Conservation (phyloP, 2,113 vertebrate genomes). For the Trogon melanurus region DNA sequence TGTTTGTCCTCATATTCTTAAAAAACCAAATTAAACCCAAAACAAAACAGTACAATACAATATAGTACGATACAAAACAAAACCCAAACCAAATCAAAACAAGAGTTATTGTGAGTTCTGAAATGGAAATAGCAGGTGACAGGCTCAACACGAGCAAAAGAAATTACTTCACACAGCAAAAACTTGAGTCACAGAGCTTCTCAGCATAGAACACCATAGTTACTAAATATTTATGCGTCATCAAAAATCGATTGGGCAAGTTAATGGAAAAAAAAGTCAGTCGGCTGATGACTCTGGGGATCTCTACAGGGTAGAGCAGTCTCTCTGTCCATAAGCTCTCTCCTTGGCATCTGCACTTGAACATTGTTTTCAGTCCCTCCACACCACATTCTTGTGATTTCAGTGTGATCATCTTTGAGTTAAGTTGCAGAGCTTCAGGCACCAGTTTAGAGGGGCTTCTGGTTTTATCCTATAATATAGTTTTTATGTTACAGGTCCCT, state of each 20-base stretch:
- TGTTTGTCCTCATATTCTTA: background rate
- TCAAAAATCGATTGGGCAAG: background rate
- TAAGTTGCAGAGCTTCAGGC: background rate
- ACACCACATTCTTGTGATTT: background rate
- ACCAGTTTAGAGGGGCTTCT: background rate
- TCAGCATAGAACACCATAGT: background rate
- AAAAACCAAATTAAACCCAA: background rate
- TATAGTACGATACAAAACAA: background rate
- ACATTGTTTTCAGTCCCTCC: background rate
- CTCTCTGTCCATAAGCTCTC: background rate
- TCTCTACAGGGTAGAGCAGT: rapidly evolving
- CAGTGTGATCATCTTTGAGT: too few species aligned
- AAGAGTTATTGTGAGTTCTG: background rate
- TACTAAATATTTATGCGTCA: background rate
- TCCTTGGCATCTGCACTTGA: background rate
- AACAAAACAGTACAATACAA: background rate
- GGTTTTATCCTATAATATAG: background rate
- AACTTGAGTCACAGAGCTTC: background rate
- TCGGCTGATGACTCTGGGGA: background rate
- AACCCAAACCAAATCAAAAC: background rate
- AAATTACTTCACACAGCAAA: background rate
- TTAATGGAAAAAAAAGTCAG: background rate
- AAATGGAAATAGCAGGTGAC: background rate
- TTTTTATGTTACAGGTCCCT: background rate
- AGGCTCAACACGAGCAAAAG: background rate